Conservation (phyloP, 1,140 invertebrate genomes). For the Ceratitis capitata region DNA sequence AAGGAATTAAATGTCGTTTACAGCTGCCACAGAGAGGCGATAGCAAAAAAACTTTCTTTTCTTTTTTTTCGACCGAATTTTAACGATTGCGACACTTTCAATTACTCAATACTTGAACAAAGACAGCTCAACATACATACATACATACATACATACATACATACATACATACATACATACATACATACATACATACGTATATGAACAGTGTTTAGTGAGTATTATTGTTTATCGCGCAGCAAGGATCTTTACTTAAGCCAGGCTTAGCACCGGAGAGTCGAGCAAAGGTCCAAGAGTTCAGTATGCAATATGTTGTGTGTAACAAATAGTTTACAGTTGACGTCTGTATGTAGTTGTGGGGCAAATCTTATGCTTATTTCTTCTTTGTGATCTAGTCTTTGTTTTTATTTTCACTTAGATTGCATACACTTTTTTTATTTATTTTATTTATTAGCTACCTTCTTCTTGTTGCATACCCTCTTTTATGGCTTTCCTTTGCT, state of each 20-base stretch:
- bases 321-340: background rate
- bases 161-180: background rate
- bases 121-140: background rate
- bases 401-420: background rate
- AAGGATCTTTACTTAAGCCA: background rate
- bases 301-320: background rate
- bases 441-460: background rate
- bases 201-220: too few species aligned
- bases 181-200: too few species aligned
- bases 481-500: background rate
- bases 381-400: background rate
- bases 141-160: background rate
- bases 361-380: background rate
- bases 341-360: background rate
- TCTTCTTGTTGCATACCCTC: background rate
- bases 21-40: background rate
- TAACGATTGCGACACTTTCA: conserved; percentile 31
- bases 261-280: background rate
- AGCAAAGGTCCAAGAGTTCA: background rate
- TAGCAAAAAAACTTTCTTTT: too few species aligned
- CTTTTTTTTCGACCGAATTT: background rate
- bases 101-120: background rate
- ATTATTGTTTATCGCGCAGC: background rate
- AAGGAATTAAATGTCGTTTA: background rate
- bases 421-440: background rate